phyloP scores from a whole-genome alignment of 2,797 vertebrate species.

The Onychomys leucogaster region DNA sequence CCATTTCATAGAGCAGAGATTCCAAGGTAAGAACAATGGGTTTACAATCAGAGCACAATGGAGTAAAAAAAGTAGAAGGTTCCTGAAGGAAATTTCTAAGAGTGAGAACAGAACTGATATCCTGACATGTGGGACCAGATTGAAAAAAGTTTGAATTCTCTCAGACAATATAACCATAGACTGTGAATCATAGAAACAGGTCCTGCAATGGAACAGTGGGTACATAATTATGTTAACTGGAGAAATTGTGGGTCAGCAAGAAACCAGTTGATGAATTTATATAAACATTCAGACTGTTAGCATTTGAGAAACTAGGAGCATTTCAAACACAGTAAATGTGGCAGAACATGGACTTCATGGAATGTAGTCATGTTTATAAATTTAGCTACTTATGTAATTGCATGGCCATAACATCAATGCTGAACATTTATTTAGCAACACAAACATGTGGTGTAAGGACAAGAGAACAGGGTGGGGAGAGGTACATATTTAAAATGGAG shows the following conservation, averaged over 20 bases:
- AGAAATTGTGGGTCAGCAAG: not conserved
- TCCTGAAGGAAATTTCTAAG: not conserved
- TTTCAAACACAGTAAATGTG: slow-evolving; percentile 14
- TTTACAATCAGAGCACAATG: not conserved
- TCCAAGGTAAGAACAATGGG: not conserved
- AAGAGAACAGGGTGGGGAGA: not conserved
- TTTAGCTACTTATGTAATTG: not conserved
- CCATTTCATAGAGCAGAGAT: not conserved
- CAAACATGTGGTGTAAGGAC: not conserved
- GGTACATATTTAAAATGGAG: not conserved
- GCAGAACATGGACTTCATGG: not conserved
- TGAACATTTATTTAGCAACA: not conserved
- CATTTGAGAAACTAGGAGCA: not conserved
- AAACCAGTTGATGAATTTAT: not conserved
- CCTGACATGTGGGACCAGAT: not conserved
- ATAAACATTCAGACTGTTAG: not conserved
- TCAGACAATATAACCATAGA: not conserved
- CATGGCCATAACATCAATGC: not conserved
- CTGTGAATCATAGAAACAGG: not conserved
- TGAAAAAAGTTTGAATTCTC: slow-evolving; percentile 49
- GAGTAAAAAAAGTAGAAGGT: too few species aligned
- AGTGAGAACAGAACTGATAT: not conserved
- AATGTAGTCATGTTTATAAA: not conserved
- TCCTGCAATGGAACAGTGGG: not conserved
- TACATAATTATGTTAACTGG: not conserved